Evolutionary conservation across 1,140 invertebrate genomes (phyloP).

Genomic region (Eubasilissa regina): DNA sequence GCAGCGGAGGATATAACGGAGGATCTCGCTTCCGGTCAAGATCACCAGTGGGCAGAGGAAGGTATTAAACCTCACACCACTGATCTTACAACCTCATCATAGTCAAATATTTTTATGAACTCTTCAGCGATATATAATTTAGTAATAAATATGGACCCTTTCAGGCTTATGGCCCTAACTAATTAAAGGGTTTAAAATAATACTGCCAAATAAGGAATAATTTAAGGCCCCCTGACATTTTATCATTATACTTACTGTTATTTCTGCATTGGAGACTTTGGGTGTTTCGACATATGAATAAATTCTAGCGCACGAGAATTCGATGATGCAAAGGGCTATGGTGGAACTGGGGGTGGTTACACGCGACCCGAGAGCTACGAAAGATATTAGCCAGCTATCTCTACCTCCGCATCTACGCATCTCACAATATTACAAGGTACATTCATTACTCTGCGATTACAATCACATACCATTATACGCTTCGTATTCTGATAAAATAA

Average conservation of each 20-base stretch:
- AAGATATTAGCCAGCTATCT: slow-evolving; percentile 48
- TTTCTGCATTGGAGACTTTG: slow-evolving; percentile 21
- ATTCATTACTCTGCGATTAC: slow-evolving; percentile 47
- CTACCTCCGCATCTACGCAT: slow-evolving; percentile 34
- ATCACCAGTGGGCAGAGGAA: slow-evolving; percentile 64
- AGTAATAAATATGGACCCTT: slow-evolving; percentile 11
- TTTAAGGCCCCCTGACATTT: not conserved
- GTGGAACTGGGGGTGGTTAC: slow-evolving; percentile 55
- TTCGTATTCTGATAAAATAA: slow-evolving; percentile 29
- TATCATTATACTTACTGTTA: slow-evolving; percentile 13
- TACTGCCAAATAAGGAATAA: slow-evolving; percentile 20
- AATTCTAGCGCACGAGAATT: slow-evolving; percentile 59
- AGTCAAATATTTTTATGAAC: slow-evolving; percentile 40
- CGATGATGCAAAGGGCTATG: slow-evolving; percentile 53
- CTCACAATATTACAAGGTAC: slow-evolving; percentile 49
- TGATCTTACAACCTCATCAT: slow-evolving; percentile 42
- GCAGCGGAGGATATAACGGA: slow-evolving; percentile 68
- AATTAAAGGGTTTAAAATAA: slow-evolving; percentile 11
- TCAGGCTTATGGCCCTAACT: not conserved
- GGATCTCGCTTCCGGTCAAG: slow-evolving; percentile 70
- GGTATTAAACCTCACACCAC: slow-evolving; percentile 54
- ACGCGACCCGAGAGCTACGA: slow-evolving; percentile 54
- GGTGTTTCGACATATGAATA: slow-evolving; percentile 48
- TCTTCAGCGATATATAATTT: slow-evolving; percentile 25
- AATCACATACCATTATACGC: slow-evolving; percentile 41